Evolutionary conservation across 2,888 invertebrate species (phyloP), one percentile per base, ranked within the genome.

Genomic region (Dioctria rufipes): DNA sequence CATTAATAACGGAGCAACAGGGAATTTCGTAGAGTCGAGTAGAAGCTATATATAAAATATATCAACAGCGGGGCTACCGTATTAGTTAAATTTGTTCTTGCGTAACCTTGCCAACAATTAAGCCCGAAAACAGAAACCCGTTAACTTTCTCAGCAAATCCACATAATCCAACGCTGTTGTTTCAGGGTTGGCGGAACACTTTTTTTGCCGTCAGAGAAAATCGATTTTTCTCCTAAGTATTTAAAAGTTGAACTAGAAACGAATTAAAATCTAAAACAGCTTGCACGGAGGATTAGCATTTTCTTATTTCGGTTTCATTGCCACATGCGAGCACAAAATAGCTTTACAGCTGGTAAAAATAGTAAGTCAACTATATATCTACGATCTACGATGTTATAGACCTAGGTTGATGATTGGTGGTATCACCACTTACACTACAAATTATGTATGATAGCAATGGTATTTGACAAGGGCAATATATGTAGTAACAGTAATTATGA

Each of bases 221-320:
- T 69, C 69, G 69, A 69, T 69, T 69, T 69, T 69, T 69, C 69
- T 69, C 69, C 25, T 25, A 25, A 25, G 25, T 39, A 39, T 69
- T 69, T 69, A 49, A 6, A 8, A 49, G 51, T 11, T 49, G 25
- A 25, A 25, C 25, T 25, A 25, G 25, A 25, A 25, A 25, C 25
- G 25, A 25, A 25, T 25, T 25, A 25, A 25, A 25, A 25, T 25
- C 25, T 25, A 25, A 25, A 25, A 25, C 25, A 25, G 25, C 25
- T 11, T n/a, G 11, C 11, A 8, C 54, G 3, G 4, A n/a, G 49
- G 49, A 46, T 46, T 46, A 46, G 49, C 49, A 46, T 9, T 46
- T 46, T 46, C 9, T 46, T 1, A 5, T 46, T 46, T 6, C 49
- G 9, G 5, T 46, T 46, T 46, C 49, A 46, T 9, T 5, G 25